Conservation (phyloP, 2,888 invertebrate species). For the Lycocerus yunnanus region DNA sequence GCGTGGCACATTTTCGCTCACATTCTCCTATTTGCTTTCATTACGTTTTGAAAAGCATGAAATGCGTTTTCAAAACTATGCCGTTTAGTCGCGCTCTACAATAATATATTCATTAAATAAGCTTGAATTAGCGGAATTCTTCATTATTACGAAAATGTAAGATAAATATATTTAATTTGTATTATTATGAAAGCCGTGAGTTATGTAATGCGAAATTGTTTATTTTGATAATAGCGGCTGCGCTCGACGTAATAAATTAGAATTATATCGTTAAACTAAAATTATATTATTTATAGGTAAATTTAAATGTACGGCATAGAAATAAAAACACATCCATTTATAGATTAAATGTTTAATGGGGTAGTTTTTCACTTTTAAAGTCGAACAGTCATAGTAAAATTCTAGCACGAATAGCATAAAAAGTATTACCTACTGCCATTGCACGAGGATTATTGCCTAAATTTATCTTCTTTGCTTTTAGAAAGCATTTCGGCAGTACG, state of each 20-base stretch:
- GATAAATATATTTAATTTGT: not conserved
- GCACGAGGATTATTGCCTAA: not conserved
- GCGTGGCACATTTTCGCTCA: not conserved
- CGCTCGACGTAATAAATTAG: not conserved
- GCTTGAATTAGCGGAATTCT: not conserved
- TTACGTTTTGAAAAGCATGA: not conserved
- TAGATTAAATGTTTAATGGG: not conserved
- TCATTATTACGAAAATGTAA: not conserved
- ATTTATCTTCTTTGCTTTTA: slow-evolving; percentile 43
- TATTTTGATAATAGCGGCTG: not conserved
- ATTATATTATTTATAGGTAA: not conserved
- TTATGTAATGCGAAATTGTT: not conserved
- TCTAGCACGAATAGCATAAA: not conserved
- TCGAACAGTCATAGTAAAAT: not conserved
- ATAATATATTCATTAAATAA: not conserved
- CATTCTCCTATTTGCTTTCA: not conserved
- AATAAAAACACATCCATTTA: not conserved
- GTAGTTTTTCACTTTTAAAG: not conserved
- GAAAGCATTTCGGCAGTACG: slow-evolving; percentile 80
- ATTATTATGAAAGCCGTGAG: not conserved
- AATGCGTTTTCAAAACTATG: not conserved
- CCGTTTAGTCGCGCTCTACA: not conserved
- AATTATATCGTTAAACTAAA: not conserved
- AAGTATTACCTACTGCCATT: not conserved
- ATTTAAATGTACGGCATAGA: not conserved